A percentile compares a stretch with the other conserved stretches of the same genome.
Evolutionary conservation across 1,140 invertebrate genomes (phyloP).

Genomic region (Eumeta japonica): DNA sequence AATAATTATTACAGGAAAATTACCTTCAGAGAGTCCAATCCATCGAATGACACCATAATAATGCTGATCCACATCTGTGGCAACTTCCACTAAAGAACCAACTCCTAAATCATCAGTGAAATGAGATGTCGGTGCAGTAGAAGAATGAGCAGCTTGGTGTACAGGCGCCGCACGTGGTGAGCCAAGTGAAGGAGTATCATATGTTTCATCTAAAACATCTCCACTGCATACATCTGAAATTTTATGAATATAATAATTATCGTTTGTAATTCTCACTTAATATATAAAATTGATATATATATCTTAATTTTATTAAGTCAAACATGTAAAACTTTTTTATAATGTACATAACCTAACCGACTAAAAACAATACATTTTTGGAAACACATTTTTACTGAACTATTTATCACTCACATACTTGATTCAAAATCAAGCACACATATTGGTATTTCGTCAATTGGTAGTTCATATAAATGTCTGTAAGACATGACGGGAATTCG

Average conservation of each 20-base stretch:
- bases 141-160: constrained; percentile 10
- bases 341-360: too few relatives aligned
- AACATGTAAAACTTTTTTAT: too few relatives aligned
- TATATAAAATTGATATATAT: too few relatives aligned
- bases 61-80: constrained; percentile 59
- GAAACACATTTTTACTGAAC: too few relatives aligned
- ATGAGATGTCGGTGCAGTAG: constrained; percentile 21
- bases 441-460: constrained; percentile 43
- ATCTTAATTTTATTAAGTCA: too few relatives aligned
- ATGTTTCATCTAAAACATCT: constrained; percentile 31
- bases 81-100: constrained; percentile 74
- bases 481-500: constrained; percentile 26
- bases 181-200: constrained; percentile 36
- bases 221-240: constrained; percentile 33
- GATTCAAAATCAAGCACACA: constrained; percentile 45
- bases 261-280: too few relatives aligned
- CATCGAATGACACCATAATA: constrained; percentile 83
- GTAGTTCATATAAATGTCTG: constrained; percentile 32
- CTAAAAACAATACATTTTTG: too few relatives aligned
- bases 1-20: too few relatives aligned
- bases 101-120: constrained; percentile 63
- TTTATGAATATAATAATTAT: too few relatives aligned
- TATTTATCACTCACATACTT: constrained; percentile 24
- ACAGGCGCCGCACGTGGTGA: constrained; percentile 25
- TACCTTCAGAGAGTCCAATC: constrained; percentile 74